Conservation (phyloP, 1,140 invertebrate species). For the Parasteatoda tepidariorum region DNA sequence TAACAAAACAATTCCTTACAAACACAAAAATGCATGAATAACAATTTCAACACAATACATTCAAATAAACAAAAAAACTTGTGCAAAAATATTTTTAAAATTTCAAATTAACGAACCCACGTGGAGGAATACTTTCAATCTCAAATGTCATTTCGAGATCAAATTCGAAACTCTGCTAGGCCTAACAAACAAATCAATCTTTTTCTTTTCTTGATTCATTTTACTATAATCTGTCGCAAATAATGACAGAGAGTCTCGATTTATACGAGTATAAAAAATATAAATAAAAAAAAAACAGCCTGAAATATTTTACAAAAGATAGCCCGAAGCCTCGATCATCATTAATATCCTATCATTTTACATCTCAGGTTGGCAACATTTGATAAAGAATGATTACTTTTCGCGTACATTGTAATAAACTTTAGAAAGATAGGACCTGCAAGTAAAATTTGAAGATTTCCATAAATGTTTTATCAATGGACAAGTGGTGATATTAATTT, state of each 20-base stretch:
- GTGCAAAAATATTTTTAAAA: too few species aligned
- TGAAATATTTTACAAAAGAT: constrained; percentile 25
- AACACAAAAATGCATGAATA: too few species aligned
- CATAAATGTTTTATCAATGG: constrained; percentile 53
- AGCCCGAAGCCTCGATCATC: neutral
- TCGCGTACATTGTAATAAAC: constrained; percentile 56
- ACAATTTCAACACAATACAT: too few species aligned
- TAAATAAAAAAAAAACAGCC: neutral
- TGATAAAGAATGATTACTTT: constrained; percentile 56
- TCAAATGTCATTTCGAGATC: constrained; percentile 45
- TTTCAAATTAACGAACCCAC: too few species aligned
- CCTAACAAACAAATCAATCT: constrained; percentile 4
- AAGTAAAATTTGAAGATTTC: constrained; percentile 42
- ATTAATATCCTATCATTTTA: constrained; percentile 51
- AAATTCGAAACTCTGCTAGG: neutral
- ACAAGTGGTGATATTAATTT: constrained; percentile 51
- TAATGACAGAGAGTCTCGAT: constrained; percentile 26
- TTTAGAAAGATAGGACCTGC: neutral
- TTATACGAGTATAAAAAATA: constrained; percentile 4
- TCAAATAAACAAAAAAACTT: too few species aligned
- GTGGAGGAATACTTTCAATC: too few species aligned
- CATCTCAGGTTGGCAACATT: constrained; percentile 27
- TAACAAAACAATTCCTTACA: too few species aligned
- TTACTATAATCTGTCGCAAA: neutral
- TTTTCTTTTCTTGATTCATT: neutral